Conservation (phyloP, 1,140 invertebrate species). For the Orius insidiosus region DNA sequence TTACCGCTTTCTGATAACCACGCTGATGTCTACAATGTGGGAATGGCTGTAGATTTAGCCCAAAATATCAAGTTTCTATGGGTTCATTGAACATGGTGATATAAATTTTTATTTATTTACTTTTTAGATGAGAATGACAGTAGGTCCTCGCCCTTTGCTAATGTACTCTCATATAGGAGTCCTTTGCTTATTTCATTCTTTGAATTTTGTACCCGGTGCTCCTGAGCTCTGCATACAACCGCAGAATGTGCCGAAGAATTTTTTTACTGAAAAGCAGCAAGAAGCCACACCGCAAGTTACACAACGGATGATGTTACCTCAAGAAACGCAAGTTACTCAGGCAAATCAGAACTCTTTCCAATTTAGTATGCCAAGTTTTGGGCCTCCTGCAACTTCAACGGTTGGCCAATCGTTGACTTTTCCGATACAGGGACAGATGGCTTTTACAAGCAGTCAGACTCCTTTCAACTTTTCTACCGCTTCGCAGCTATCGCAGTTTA, state of each 20-base stretch:
- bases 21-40: constrained; percentile 52
- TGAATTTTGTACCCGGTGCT: constrained; percentile 38
- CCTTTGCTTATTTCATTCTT: constrained; percentile 47
- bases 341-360: neutral
- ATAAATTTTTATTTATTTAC: neutral
- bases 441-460: constrained; percentile 20
- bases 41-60: constrained; percentile 32
- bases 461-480: neutral
- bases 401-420: constrained; percentile 10
- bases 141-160: constrained; percentile 44
- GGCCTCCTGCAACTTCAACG: constrained; percentile 12
- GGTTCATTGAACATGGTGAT: neutral
- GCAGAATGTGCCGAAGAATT: constrained; percentile 27
- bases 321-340: constrained; percentile 18
- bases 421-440: neutral
- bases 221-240: constrained; percentile 36
- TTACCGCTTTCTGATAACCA: constrained; percentile 45
- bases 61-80: neutral
- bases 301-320: no score
- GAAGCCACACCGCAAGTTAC: constrained; percentile 6
- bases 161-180: constrained; percentile 51
- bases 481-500: neutral
- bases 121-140: constrained; percentile 34
- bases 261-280: constrained; percentile 22
- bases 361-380: neutral